Conservation (phyloP, 2,797 vertebrate genomes). For the Octomys mimax region DNA sequence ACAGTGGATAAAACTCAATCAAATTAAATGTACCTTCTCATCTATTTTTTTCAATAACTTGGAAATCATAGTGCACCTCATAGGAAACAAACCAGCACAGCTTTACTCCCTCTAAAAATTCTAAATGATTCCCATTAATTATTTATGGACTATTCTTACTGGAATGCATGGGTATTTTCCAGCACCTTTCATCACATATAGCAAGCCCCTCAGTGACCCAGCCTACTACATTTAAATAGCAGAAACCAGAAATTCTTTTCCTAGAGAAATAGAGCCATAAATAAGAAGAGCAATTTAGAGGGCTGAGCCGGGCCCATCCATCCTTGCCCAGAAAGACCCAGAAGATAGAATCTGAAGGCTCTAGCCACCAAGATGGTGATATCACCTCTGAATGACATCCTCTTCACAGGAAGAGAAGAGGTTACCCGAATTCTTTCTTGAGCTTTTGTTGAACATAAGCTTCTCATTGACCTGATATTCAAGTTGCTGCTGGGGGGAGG, state of each 20-base stretch:
- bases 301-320: slow-evolving; percentile 39
- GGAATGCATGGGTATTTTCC: slow-evolving; percentile 5
- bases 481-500: neutral
- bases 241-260: slow-evolving; percentile 69
- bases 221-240: slow-evolving; percentile 30
- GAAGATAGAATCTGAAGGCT: slow-evolving; percentile 9
- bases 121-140: neutral
- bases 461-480: neutral
- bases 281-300: slow-evolving; percentile 77
- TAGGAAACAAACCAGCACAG: neutral
- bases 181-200: slow-evolving; percentile 49
- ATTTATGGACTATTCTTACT: slow-evolving; percentile 39
- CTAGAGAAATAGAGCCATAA: slow-evolving; percentile 69
- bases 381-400: neutral
- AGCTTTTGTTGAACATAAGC: neutral
- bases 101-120: neutral
- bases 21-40: neutral
- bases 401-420: neutral
- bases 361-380: neutral
- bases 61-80: slow-evolving; percentile 13
- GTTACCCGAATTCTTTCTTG: neutral
- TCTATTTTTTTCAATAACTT: neutral
- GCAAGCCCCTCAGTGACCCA: neutral
- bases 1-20: slow-evolving; percentile 39
- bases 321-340: slow-evolving; percentile 57